Evolutionary conservation across 2,113 vertebrate genomes (phyloP).

Genomic region (Sinocyclocheilus anophthalmus): DNA sequence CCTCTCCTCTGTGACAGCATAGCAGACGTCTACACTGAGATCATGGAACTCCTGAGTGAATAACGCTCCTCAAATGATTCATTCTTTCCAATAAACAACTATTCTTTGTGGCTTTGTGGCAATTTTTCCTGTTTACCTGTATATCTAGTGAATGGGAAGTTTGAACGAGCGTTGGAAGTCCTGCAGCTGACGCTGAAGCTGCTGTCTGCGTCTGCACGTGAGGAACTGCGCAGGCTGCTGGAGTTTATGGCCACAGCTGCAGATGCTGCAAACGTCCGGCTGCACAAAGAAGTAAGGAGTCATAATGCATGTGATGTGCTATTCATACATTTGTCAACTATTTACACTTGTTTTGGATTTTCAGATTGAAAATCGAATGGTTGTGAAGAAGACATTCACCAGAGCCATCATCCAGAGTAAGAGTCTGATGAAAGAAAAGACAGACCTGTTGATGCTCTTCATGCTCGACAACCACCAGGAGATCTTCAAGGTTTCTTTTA

Average conservation of each 20-base stretch:
- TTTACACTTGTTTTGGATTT: constrained; percentile 24
- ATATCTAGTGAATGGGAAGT: constrained; percentile 83
- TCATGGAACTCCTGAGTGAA: constrained; percentile 88
- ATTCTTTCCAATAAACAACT: background rate
- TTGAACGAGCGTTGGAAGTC: constrained; percentile 84
- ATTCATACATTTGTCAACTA: background rate
- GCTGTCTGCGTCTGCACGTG: constrained; percentile 79
- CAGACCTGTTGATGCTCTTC: constrained; percentile 90
- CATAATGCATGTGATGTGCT: background rate
- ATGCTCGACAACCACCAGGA: constrained; percentile 90
- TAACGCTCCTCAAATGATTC: background rate
- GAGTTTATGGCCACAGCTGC: constrained; percentile 90
- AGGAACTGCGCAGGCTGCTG: constrained; percentile 87
- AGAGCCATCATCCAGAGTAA: constrained; percentile 86
- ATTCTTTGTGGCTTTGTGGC: background rate
- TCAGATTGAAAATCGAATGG: constrained; percentile 88
- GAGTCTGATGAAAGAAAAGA: constrained; percentile 84
- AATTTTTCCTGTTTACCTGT: background rate
- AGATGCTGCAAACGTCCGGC: constrained; percentile 77
- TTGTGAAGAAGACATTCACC: constrained; percentile 87
- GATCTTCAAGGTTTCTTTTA: constrained; percentile 86
- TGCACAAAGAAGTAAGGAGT: constrained; percentile 84
- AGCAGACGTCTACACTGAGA: constrained; percentile 83
- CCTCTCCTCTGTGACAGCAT: constrained; percentile 82
- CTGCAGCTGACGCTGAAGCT: constrained; percentile 92